These are phyloP conservation scores for Macrochelys suwanniensis DNA, from an alignment of 2,797 vertebrate genomes.

Conservation along the genomic window DNA sequence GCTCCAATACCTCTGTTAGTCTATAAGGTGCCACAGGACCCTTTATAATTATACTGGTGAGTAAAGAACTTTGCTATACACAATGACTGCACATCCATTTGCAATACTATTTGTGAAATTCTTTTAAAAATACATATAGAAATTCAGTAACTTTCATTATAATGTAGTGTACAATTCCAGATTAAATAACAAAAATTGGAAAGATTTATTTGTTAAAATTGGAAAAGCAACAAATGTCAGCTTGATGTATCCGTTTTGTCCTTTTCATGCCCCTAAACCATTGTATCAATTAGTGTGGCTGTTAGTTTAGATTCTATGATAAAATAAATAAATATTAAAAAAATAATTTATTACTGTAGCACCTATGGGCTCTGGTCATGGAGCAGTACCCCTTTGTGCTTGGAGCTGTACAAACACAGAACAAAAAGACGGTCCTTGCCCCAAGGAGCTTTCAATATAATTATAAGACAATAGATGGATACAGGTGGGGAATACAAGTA, in stretches of 20 bases:
- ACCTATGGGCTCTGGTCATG: neutral
- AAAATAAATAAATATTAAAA: too few relatives aligned
- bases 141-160: neutral
- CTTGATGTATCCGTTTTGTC: neutral
- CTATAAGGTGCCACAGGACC: too few relatives aligned
- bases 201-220: neutral
- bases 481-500: neutral
- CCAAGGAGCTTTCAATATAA: neutral
- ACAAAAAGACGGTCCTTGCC: neutral
- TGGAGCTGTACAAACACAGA: neutral
- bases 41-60: accelerated
- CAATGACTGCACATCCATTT: neutral
- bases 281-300: neutral
- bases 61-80: neutral
- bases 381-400: neutral
- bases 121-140: neutral
- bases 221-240: neutral
- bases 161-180: neutral
- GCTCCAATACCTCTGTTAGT: too few relatives aligned
- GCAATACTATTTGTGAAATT: neutral
- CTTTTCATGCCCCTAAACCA: accelerated
- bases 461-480: neutral
- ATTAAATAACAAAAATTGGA: neutral
- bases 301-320: neutral
- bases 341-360: neutral